Base-by-base conservation (phyloP, 1,140 invertebrate species). In the Trichonephila inaurata region DNA sequence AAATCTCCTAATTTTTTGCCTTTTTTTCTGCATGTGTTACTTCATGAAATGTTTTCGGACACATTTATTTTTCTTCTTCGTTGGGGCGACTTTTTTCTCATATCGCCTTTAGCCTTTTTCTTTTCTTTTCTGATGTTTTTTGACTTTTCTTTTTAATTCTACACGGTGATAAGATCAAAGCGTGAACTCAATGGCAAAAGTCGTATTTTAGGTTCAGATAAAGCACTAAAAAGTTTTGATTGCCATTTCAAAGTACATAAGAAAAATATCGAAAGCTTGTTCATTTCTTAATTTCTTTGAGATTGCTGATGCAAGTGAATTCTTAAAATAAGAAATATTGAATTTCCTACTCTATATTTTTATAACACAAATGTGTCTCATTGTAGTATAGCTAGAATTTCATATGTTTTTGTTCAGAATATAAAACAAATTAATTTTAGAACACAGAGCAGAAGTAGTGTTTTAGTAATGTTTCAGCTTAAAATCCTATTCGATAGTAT, bases 41-140 rank as follows among this genome's bases (percentile, higher is more conserved):
- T 91, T 82, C 69, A 91, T 72, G 89, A 91, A 91, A 91, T 91
- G 89, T 91, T 91, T 91, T 81, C 40, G 89, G 89, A 91, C 69
- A 91, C 60, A 91, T 82, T 33, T 91, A 44, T 91, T 91, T 91
- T 91, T 61, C 58, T 89, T 51, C n/a, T 28, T 89, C 21, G 19
- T 44, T 21, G 44, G 18, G 0, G 16, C 72, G 40, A 64, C 44
- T 91, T 18, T 81, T 82, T 66, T 91, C 81, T 87, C 64, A 33
- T 64, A 64, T 21, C 60, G 24, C 19, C 51, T 51, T 51, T 82
- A n/a, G 24, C 1, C 7, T 21, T 82, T 77, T 90, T 77, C 5
- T 77, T 91, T 77, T 81, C 16, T 91, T 61, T 58, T 61, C 28
- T n/a, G 33, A 60, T 85, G 82, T 33, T 44, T 89, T 89, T 72